A percentile compares a stretch with the other conserved stretches of the same genome.
phyloP scores from a whole-genome alignment of 2,888 invertebrate species.

The Nomada lathburiana region DNA sequence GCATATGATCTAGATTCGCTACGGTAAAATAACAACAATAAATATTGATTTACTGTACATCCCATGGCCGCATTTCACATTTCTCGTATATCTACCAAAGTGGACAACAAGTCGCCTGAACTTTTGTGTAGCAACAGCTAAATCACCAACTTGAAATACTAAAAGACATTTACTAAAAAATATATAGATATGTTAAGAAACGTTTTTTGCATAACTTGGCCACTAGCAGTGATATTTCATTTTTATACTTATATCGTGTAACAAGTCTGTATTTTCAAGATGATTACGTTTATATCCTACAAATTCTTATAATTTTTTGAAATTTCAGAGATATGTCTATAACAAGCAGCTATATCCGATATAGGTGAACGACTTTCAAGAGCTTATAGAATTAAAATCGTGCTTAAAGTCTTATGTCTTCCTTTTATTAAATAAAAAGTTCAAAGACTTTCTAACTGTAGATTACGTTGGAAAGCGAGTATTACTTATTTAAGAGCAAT shows the following conservation, averaged over 20 bases:
- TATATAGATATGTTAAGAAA: not conserved
- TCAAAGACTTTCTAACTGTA: too few relatives aligned
- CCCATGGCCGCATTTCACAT: conserved; percentile 37
- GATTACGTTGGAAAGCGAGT: too few relatives aligned
- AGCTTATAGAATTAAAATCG: not conserved
- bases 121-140: not conserved
- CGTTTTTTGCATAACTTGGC: too few relatives aligned
- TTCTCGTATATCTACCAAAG: conserved; percentile 17
- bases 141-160: not conserved
- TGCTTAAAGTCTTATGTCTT: not conserved
- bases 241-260: not conserved
- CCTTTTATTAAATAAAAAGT: too few relatives aligned
- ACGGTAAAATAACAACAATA: conserved; percentile 13
- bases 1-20: not conserved
- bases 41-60: conserved; percentile 4
- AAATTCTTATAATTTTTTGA: conserved; percentile 1
- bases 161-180: not conserved
- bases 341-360: not conserved
- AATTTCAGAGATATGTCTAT: not conserved
- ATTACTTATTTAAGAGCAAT: not conserved
- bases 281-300: not conserved
- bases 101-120: not conserved
- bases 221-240: not conserved
- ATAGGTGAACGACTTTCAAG: not conserved
- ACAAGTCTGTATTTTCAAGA: not conserved